Conservation (phyloP, 1,140 invertebrate genomes). For the Polyergus mexicanus region DNA sequence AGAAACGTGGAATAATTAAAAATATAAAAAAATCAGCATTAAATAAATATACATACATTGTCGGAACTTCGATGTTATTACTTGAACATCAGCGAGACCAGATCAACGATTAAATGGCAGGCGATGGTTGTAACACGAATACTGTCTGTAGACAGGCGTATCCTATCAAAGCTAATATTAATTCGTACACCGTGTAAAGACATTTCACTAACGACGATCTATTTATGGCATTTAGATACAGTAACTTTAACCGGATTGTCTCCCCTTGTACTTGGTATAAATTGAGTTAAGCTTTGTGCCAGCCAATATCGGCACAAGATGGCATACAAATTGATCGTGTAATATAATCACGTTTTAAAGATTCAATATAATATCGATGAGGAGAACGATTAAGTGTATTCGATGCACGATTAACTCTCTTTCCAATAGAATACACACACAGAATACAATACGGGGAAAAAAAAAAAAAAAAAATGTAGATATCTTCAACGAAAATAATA, state of each 20-base stretch:
- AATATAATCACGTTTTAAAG: constrained; percentile 19
- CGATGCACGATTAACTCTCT: background rate
- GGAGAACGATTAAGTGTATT: background rate
- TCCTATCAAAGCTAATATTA: constrained; percentile 24
- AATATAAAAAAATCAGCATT: background rate
- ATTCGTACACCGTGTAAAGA: constrained; percentile 41
- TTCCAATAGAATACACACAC: background rate
- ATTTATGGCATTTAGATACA: constrained; percentile 39
- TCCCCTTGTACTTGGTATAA: constrained; percentile 34
- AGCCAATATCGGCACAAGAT: background rate
- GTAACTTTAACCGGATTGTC: constrained; percentile 22
- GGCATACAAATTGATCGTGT: background rate
- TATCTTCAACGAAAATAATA: background rate
- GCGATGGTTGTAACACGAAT: background rate
- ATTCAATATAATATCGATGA: constrained; percentile 6
- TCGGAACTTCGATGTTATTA: background rate
- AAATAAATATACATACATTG: background rate
- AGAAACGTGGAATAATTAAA: background rate
- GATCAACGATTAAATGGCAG: background rate
- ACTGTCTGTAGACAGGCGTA: background rate
- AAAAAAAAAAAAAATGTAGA: background rate
- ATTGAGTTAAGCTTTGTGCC: constrained; percentile 44
- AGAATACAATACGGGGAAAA: background rate
- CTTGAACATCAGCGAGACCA: constrained; percentile 40
- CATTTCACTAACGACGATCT: constrained; percentile 16